Percentiles rank a stretch among this genome's conserved stretches.
Conservation (phyloP, 2,797 vertebrate genomes). For the Adelosebastes latens region DNA sequence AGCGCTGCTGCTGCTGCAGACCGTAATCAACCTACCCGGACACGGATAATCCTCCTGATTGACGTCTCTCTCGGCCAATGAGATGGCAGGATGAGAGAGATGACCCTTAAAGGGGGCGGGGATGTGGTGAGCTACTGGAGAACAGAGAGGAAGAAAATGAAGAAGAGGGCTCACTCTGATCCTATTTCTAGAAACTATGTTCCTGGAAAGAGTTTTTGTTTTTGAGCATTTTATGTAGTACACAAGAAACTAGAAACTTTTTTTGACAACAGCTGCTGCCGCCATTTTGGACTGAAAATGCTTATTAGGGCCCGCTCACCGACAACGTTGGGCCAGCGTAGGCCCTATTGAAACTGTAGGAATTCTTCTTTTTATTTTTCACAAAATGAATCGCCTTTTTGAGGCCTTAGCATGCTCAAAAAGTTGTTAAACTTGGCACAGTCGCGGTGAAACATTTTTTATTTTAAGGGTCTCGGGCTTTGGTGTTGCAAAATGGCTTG, state of each 20-base stretch:
- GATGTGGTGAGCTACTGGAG: not conserved
- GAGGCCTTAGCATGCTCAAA: no score
- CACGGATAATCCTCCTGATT: slow-evolving; percentile 60
- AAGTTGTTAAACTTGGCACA: no score
- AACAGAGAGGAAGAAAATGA: not conserved
- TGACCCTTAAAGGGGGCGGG: not conserved
- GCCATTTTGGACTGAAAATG: no score
- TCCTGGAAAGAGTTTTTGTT: not conserved
- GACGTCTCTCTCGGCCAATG: slow-evolving; percentile 71
- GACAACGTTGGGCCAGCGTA: no score
- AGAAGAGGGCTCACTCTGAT: slow-evolving; percentile 22
- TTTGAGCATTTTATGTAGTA: not conserved
- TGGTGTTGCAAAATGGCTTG: no score
- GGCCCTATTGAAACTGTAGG: no score
- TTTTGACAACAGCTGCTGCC: no score
- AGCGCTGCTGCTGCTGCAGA: slow-evolving; percentile 37
- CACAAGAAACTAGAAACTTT: not conserved
- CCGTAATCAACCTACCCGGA: slow-evolving; percentile 69
- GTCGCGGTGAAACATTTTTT: no score
- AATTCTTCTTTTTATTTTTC: no score
- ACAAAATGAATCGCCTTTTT: no score
- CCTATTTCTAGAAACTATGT: not conserved
- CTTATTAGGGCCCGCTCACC: no score
- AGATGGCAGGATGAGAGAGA: not conserved
- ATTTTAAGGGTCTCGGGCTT: no score